Evolutionary conservation across 2,797 vertebrate genomes (phyloP).

Genomic region (Ctenosaura bakeri): DNA sequence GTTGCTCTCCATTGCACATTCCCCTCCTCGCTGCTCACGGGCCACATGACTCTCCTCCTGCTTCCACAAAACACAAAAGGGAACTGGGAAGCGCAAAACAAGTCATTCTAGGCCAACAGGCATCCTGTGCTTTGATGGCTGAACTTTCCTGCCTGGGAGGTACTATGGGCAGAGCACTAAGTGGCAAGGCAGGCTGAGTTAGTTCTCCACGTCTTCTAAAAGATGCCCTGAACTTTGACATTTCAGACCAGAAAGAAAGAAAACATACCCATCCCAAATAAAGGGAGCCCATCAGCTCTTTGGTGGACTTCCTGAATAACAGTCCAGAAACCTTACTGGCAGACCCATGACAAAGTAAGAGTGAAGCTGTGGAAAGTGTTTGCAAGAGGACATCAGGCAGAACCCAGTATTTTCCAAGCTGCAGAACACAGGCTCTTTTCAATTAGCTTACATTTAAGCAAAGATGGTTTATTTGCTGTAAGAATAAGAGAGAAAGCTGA

Average conservation of each 20-base stretch:
- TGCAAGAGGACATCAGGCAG: neutral
- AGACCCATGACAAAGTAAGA: neutral
- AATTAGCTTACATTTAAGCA: neutral
- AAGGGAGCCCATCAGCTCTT: neutral
- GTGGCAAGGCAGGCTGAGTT: conserved; percentile 12
- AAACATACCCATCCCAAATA: neutral
- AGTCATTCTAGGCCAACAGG: neutral
- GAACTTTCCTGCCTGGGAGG: neutral
- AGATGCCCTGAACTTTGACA: neutral
- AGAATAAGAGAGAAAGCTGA: too few species aligned
- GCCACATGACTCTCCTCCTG: too few species aligned
- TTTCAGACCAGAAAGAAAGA: neutral
- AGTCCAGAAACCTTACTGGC: neutral
- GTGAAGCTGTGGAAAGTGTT: neutral
- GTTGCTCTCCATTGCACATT: too few species aligned
- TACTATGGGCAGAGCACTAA: neutral
- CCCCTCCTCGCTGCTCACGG: neutral
- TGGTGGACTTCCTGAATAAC: neutral
- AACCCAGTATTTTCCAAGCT: neutral
- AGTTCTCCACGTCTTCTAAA: neutral
- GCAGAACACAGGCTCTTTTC: neutral
- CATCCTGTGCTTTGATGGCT: neutral
- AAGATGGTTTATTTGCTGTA: neutral
- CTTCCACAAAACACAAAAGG: neutral
- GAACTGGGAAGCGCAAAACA: neutral